These are phyloP conservation scores for Abrostola tripartita DNA, from an alignment of 2,888 invertebrate genomes.

Conservation along the genomic window DNA sequence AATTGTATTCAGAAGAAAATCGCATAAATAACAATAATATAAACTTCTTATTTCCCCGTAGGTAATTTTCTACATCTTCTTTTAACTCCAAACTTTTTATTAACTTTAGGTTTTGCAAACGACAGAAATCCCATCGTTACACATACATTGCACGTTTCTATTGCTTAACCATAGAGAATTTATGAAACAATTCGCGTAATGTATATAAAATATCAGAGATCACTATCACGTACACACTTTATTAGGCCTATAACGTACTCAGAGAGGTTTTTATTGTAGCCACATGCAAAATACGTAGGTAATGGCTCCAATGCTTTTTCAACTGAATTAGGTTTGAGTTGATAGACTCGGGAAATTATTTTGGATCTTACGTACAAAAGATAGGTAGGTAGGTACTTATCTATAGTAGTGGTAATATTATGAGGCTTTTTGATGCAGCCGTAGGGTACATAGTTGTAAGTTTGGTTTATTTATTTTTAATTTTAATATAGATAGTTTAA, in stretches of 20 bases:
- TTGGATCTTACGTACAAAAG: background rate
- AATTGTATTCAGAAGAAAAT: constrained; percentile 17
- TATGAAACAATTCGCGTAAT: constrained; percentile 56
- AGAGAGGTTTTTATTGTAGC: constrained; percentile 50
- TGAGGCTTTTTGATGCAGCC: too few species aligned
- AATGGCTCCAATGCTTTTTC: constrained; percentile 37
- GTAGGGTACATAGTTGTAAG: too few species aligned
- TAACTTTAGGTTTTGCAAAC: constrained; percentile 16
- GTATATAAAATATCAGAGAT: constrained; percentile 57
- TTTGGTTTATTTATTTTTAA: too few species aligned
- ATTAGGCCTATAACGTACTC: constrained; percentile 49
- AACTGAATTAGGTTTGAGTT: constrained; percentile 37
- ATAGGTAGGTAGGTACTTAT: background rate
- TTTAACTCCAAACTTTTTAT: constrained; percentile 15
- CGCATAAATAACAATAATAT: background rate
- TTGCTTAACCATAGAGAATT: constrained; percentile 52
- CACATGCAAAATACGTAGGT: constrained; percentile 45
- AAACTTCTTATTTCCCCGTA: background rate
- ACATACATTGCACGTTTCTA: constrained; percentile 50
- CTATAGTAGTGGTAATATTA: background rate
- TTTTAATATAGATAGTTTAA: too few species aligned
- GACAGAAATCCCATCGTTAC: constrained; percentile 27
- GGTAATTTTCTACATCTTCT: background rate
- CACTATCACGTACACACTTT: constrained; percentile 53
- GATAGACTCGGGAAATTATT: constrained; percentile 2